A percentile compares a stretch with the other conserved stretches of the same genome.
Evolutionary conservation across 2,113 vertebrate species (phyloP).

Genomic region (Charadrius vociferus): DNA sequence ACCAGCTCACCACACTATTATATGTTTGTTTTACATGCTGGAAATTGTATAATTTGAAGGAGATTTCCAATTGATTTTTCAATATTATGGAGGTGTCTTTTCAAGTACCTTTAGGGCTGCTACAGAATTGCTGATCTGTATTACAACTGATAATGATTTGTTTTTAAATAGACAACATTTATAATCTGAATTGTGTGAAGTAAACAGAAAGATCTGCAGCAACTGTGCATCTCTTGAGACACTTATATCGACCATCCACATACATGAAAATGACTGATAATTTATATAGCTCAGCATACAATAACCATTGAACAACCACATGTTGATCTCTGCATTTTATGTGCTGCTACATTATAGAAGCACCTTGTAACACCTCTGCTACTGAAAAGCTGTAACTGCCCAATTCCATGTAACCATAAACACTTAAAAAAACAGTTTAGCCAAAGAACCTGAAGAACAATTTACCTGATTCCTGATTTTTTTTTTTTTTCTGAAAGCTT

Average conservation of each 20-base stretch:
- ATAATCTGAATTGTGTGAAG: background rate
- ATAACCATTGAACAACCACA: background rate
- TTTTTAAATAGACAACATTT: conserved; percentile 3
- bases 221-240: background rate
- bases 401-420: background rate
- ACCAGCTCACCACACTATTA: background rate
- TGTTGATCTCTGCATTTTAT: background rate
- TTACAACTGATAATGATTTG: background rate
- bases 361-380: background rate
- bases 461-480: background rate
- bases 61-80: conserved; percentile 16
- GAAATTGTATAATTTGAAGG: background rate
- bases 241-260: background rate
- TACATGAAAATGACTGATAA: background rate
- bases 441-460: background rate
- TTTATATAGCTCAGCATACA: background rate
- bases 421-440: background rate
- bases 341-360: background rate
- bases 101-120: background rate
- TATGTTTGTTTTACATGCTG: background rate
- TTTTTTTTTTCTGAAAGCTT: background rate
- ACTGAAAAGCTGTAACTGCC: background rate
- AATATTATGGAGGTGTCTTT: background rate
- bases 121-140: background rate
- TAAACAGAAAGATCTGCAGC: background rate